phyloP scores from a whole-genome alignment of 2,113 vertebrate genomes.

The Pteronura brasiliensis region DNA sequence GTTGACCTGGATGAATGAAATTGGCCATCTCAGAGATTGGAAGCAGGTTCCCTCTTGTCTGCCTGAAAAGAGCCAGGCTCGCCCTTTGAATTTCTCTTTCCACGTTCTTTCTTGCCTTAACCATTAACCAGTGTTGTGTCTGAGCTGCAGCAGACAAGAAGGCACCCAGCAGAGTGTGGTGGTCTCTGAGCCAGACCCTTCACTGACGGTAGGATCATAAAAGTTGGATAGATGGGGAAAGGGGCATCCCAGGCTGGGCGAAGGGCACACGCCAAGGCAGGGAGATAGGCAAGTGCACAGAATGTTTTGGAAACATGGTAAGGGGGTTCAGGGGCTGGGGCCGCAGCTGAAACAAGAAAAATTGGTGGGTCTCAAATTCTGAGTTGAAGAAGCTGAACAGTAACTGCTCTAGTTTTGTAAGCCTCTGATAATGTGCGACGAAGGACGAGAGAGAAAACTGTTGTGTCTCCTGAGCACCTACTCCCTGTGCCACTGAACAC shows the following conservation, averaged over 20 bases:
- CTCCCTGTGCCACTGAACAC: fast-evolving
- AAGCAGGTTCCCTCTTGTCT: not conserved
- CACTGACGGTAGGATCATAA: not conserved
- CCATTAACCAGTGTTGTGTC: too few species aligned
- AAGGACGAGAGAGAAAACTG: not conserved
- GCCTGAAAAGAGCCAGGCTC: not conserved
- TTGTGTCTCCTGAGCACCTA: not conserved
- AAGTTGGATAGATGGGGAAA: not conserved
- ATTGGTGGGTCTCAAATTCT: fast-evolving
- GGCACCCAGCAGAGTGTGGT: not conserved
- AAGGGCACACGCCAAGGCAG: fast-evolving
- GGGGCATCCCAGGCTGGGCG: not conserved
- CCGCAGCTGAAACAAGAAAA: not conserved
- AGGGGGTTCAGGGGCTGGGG: too few species aligned
- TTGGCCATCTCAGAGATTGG: not conserved
- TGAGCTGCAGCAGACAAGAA: fast-evolving
- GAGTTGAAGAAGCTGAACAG: not conserved
- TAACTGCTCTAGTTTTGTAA: not conserved
- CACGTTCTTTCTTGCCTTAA: fast-evolving
- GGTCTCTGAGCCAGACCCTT: not conserved
- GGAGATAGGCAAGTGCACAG: fast-evolving
- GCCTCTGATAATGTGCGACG: not conserved
- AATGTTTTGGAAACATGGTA: fast-evolving
- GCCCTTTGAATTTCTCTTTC: not conserved
- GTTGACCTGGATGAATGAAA: not conserved